phyloP scores from a whole-genome alignment of 2,797 vertebrate species.

The Anabacerthia variegaticeps region DNA sequence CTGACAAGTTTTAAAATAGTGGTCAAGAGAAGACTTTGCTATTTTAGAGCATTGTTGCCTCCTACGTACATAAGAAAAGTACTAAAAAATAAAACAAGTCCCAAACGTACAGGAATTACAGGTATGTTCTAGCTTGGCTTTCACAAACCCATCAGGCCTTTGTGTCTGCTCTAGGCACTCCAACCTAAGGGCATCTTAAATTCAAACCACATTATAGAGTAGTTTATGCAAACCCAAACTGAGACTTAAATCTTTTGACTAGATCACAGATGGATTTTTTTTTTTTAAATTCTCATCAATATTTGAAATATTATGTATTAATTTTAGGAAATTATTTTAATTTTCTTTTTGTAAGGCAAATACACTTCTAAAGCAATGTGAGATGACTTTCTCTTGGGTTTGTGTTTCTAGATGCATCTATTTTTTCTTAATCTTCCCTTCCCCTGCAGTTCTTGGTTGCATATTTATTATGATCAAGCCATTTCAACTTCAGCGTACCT shows the following conservation, averaged over 20 bases:
- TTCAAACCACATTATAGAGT: background rate
- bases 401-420: background rate
- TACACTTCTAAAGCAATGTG: background rate
- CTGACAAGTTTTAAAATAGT: background rate
- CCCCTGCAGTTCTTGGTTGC: background rate
- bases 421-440: background rate
- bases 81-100: background rate
- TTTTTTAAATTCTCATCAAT: background rate
- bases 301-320: background rate
- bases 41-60: background rate
- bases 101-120: background rate
- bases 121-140: background rate
- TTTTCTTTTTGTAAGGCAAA: background rate
- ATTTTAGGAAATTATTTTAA: background rate
- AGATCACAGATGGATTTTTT: background rate
- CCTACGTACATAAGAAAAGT: background rate
- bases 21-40: background rate
- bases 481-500: background rate
- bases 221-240: background rate
- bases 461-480: background rate
- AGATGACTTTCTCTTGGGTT: background rate
- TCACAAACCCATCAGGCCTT: background rate
- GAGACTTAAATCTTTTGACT: background rate
- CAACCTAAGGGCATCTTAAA: background rate
- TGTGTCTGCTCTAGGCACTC: background rate